Conservation (phyloP, 2,888 invertebrate genomes). For the Notocelia uddmanniana region DNA sequence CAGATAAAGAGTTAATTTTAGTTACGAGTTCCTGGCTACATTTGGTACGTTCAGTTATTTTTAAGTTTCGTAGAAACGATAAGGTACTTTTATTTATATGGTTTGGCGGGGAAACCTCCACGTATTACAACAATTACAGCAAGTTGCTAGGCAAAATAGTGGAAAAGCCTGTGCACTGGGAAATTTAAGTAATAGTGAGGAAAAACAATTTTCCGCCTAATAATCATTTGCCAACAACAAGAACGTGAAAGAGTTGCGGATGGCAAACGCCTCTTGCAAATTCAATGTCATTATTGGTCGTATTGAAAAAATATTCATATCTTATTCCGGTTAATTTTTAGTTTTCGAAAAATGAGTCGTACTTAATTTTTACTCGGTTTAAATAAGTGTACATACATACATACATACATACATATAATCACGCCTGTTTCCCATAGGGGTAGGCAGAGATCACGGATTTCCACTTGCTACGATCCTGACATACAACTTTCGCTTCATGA, state of each 20-base stretch:
- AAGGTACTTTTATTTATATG: slow-evolving; percentile 15
- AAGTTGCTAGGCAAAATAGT: slow-evolving; percentile 15
- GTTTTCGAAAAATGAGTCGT: no score
- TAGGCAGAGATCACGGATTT: no score
- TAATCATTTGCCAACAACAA: slow-evolving; percentile 61
- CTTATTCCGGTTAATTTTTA: no score
- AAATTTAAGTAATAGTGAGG: slow-evolving; percentile 11
- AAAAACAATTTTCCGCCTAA: slow-evolving; percentile 39
- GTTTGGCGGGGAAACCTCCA: slow-evolving; percentile 1
- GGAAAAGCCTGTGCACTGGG: slow-evolving; percentile 14
- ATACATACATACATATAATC: no score
- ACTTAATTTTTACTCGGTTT: not conserved
- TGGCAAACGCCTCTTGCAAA: slow-evolving; percentile 55
- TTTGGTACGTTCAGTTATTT: slow-evolving; percentile 7
- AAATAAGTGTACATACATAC: no score
- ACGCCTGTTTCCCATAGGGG: no score
- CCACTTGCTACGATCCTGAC: no score
- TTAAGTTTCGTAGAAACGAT: slow-evolving; percentile 28
- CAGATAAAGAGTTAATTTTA: slow-evolving; percentile 25
- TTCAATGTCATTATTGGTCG: slow-evolving; percentile 38
- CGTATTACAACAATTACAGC: not conserved
- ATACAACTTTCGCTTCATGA: no score
- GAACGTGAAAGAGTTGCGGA: slow-evolving; percentile 60
- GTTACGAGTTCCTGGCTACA: slow-evolving; percentile 23
- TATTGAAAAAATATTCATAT: not conserved